Evolutionary conservation across 2,888 invertebrate genomes (phyloP), one percentile per base, ranked within the genome.

Genomic region (Agrochola lychnidis): DNA sequence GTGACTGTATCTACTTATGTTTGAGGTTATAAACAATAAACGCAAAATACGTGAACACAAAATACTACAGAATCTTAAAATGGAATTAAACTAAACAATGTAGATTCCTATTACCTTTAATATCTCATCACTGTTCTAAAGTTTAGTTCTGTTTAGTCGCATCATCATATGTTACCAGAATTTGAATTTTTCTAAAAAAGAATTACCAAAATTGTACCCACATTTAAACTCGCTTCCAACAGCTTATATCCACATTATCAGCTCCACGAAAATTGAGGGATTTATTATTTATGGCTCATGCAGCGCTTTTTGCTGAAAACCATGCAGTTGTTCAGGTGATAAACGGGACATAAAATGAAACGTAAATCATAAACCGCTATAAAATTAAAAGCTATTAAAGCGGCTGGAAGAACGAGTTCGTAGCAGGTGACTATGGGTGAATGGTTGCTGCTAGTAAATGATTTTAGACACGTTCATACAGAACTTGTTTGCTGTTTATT

Each of bases 321-420:
- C 83, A 79, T 89, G 89, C 89, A 90, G 90, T 91, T 90, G 88
- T 89, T 86, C 88, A 87, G 90, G 90, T 91, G 90, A 91, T 92
- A 92, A 92, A 92, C 89, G 81, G 87, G 80, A 86, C 91, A 88
- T 92, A 90, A 93, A 88, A 89, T 88, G 85, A 87, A 82, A 81
- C 91, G 86, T 93, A 92, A 94, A 93, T 94, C 91, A 93, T 92
- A 91, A 92, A 91, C 82, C 80, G 88, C 89, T 89, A 89, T 92
- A 92, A 91, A 93, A 90, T 90, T 89, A 89, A 87, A 90, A 89
- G 89, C 86, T 85, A 88, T 91, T 91, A 90, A 89, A 90, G 81
- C 76, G 68, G 72, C 84, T 85, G 73, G 71, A 84, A 83, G 76
- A 87, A 86, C 80, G 48, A 81, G 78, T 85, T 83, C 75, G 81